Evolutionary conservation across 2,888 invertebrate species (phyloP), one percentile per base, ranked within the genome.

Genomic region (Leptinotarsa juncta): DNA sequence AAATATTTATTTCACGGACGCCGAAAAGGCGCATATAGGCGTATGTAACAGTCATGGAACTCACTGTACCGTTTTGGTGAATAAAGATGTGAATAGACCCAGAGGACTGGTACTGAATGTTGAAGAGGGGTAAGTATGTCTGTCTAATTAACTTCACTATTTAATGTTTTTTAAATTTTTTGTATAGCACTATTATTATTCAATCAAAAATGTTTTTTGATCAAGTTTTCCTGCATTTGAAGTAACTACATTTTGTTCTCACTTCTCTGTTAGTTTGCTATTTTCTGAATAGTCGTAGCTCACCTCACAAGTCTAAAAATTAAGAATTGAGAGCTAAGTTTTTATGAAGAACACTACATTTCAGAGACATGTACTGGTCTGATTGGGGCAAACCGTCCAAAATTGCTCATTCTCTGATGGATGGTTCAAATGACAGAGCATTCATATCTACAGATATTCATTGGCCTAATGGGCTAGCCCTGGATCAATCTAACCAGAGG

Each of bases 361-460:
- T 68, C 83, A 96, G 96, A 3, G 89, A 90, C 81, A 94, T 98
- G 93, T 98, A 93, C 88, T 98, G 97, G 97, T 93, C 95, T 0
- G 97, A 98, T 86, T 97, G 96, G 95, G 95, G 95, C 4, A 82
- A 87, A 0, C 89, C 88, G 14, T 91, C 94, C 0, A 90, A 94
- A 83, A 96, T 98, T 80, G 94, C 94, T 81, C 89, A 90, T 12
- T 92, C 96, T 10, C 91, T 92, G 10, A 97, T 98, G 97, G 96
- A 98, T 87, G 98, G 98, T 3, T 88, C 90, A 1, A 83, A 91
- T 0, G 88, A 92, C 0, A 85, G 85, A 4, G 84, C 90, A 0
- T 89, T 98, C 70, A 91, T 97, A 0, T 89, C 89, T 1, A 87
- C 90, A 0, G 88, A 94, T 77, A 89, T 94, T 32, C 88, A 89